Conservation (phyloP, 2,888 invertebrate species). For the Chloroclysta siterata region DNA sequence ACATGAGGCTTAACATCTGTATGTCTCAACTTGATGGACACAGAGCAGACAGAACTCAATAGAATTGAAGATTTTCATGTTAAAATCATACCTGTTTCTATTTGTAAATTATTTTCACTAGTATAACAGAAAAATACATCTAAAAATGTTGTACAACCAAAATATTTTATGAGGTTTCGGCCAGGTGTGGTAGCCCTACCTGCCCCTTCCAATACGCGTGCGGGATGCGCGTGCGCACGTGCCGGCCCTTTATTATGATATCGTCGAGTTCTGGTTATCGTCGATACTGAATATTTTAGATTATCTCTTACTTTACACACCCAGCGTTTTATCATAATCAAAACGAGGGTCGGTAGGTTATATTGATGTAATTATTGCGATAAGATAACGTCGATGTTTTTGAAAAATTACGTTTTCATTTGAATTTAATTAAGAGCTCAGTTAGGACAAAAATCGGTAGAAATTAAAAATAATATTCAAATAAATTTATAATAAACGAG, state of each 20-base stretch:
- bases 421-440: not conserved
- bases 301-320: constrained; percentile 27
- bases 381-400: not conserved
- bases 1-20: too few species aligned
- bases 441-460: too few species aligned
- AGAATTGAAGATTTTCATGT: too few species aligned
- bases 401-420: not conserved
- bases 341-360: constrained; percentile 19
- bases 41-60: too few species aligned
- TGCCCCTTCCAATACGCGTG: constrained; percentile 30
- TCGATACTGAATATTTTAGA: constrained; percentile 37
- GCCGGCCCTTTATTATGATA: constrained; percentile 41
- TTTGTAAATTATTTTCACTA: too few species aligned
- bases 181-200: constrained; percentile 37
- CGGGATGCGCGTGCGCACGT: constrained; percentile 59
- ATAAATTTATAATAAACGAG: too few species aligned
- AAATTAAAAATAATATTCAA: too few species aligned
- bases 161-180: not conserved
- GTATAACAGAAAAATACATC: too few species aligned
- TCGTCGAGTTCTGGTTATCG: constrained; percentile 33
- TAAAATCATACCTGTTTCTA: too few species aligned
- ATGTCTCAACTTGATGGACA: too few species aligned
- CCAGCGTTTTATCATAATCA: constrained; percentile 16
- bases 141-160: not conserved
- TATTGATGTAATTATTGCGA: constrained; percentile 1